Conservation (phyloP, 2,797 vertebrate genomes). For the Liparis tanakae region DNA sequence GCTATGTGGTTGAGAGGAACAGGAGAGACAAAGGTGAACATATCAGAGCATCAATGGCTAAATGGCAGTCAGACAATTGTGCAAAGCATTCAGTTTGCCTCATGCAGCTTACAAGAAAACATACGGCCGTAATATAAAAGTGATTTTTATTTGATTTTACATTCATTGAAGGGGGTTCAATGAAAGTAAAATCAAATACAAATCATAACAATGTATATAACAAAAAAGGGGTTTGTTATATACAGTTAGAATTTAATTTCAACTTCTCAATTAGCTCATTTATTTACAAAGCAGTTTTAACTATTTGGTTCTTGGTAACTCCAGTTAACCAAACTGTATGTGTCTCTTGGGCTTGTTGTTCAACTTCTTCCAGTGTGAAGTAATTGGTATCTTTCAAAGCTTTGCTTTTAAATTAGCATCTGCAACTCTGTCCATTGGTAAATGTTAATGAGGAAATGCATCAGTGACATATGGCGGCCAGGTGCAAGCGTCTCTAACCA, state of each 20-base stretch:
- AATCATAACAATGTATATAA: not conserved
- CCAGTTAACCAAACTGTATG: not conserved
- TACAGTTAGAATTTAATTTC: not conserved
- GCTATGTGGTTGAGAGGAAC: not conserved
- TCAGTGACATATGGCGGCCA: not conserved
- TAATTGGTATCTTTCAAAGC: slow-evolving; percentile 42
- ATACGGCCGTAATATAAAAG: not conserved
- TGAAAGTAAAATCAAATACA: too few relatives aligned
- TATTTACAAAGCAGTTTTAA: not conserved
- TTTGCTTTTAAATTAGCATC: slow-evolving; percentile 5
- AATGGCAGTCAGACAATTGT: not conserved
- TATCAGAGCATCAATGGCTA: not conserved
- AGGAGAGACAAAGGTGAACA: not conserved
- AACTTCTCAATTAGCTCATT: not conserved
- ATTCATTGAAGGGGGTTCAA: too few relatives aligned
- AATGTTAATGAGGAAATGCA: slow-evolving; percentile 19
- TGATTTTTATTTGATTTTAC: too few relatives aligned
- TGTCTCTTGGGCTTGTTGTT: slow-evolving; percentile 13
- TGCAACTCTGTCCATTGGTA: not conserved
- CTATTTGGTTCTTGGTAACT: not conserved
- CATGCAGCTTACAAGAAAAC: not conserved
- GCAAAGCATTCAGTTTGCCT: not conserved
- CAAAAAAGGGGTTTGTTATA: not conserved
- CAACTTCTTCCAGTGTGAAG: slow-evolving; percentile 21
- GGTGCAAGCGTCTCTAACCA: slow-evolving; percentile 22